Evolutionary conservation across 2,888 invertebrate species (phyloP).

Genomic region (Lochmaea crataegi): DNA sequence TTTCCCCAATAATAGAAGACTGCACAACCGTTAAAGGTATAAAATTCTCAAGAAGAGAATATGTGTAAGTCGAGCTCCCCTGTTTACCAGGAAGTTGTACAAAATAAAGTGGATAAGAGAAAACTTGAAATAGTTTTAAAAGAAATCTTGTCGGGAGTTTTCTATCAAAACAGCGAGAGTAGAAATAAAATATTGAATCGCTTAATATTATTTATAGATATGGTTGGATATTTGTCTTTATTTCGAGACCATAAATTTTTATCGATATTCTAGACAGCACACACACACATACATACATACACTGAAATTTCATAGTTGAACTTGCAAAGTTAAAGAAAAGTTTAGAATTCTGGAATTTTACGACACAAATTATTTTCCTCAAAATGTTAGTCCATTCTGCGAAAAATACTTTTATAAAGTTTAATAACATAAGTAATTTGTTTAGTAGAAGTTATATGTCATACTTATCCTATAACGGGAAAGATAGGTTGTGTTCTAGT

Average conservation of each 20-base stretch:
- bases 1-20: too few relatives aligned
- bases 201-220: constrained; percentile 42
- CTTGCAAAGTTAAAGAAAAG: constrained; percentile 24
- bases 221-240: constrained; percentile 36
- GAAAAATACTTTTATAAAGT: neutral
- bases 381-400: too few relatives aligned
- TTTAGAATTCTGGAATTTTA: constrained; percentile 3
- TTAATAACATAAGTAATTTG: neutral
- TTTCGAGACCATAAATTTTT: constrained; percentile 39
- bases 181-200: constrained; percentile 38
- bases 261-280: constrained; percentile 29
- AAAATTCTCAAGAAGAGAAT: neutral
- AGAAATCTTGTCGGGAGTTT: constrained; percentile 21
- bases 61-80: neutral
- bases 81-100: neutral
- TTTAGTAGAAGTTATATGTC: too few relatives aligned
- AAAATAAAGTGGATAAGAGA: constrained; percentile 19
- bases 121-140: constrained; percentile 23
- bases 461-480: too few relatives aligned
- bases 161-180: constrained; percentile 31
- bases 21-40: neutral
- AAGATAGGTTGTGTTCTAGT: too few relatives aligned
- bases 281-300: constrained; percentile 15
- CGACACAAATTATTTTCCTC: neutral
- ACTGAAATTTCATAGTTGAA: constrained; percentile 29